Percentiles rank a stretch among this genome's conserved stretches.
phyloP scores from a whole-genome alignment of 2,113 vertebrate genomes.

The Penelope pileata region DNA sequence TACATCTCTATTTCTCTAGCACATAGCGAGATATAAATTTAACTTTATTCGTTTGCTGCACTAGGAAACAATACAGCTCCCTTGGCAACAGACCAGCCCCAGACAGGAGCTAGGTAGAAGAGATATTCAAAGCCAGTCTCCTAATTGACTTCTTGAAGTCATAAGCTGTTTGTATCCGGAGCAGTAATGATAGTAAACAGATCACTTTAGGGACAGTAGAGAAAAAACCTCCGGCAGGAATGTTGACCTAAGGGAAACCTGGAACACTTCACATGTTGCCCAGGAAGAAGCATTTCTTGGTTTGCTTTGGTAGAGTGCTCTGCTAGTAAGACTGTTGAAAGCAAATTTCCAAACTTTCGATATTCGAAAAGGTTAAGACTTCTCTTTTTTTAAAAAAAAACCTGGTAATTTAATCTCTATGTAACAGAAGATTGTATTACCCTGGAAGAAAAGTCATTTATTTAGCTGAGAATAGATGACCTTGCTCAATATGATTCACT shows the following conservation, averaged over 20 bases:
- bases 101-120: slow-evolving; percentile 19
- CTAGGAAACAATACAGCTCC: slow-evolving; percentile 46
- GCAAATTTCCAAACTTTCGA: slow-evolving; percentile 28
- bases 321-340: background rate
- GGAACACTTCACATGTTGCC: background rate
- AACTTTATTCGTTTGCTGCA: slow-evolving; percentile 51
- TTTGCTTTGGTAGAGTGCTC: background rate
- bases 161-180: slow-evolving; percentile 36
- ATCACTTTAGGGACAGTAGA: background rate
- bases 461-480: slow-evolving; percentile 57
- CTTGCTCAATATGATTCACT: slow-evolving; percentile 51
- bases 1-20: slow-evolving; percentile 55
- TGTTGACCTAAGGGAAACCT: background rate
- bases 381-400: background rate
- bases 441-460: slow-evolving; percentile 49
- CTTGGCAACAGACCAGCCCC: slow-evolving; percentile 49
- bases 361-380: slow-evolving; percentile 63
- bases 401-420: slow-evolving; percentile 36
- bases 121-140: slow-evolving; percentile 1
- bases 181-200: slow-evolving; percentile 31
- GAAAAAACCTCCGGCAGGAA: background rate
- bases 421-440: slow-evolving; percentile 44
- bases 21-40: slow-evolving; percentile 2
- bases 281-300: background rate
- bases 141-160: slow-evolving; percentile 52